Percentiles rank a stretch among this genome's conserved stretches.
Conservation (phyloP, 2,113 vertebrate species). For the Promerops cafer region DNA sequence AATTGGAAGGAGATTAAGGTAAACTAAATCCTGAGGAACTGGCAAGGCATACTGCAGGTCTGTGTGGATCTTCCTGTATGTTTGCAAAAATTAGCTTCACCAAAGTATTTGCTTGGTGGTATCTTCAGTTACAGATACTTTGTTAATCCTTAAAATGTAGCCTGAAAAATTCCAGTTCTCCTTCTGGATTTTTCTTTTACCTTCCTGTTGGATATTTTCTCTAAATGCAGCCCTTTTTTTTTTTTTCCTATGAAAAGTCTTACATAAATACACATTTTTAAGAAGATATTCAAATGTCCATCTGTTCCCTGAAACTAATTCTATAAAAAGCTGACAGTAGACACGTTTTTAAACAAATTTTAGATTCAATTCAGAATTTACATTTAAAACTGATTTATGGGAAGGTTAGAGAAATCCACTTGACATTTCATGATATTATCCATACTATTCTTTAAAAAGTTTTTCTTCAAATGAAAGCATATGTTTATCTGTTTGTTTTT, state of each 20-base stretch:
- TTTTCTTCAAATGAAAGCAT: not conserved
- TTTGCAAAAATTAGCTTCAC: not conserved
- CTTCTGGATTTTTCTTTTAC: not conserved
- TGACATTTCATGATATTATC: not conserved
- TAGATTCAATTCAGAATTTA: not conserved
- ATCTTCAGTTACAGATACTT: not conserved
- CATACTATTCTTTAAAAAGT: not conserved
- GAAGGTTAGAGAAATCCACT: not conserved
- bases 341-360: not conserved
- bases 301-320: slow-evolving; percentile 11
- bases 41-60: not conserved
- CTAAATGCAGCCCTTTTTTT: not conserved
- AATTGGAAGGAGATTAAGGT: not conserved
- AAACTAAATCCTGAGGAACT: not conserved
- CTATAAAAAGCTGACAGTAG: not conserved
- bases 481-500: not conserved
- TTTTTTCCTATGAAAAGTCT: not conserved
- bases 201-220: not conserved
- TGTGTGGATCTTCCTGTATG: not conserved
- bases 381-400: not conserved
- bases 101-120: not conserved
- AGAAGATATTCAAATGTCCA: slow-evolving; percentile 16
- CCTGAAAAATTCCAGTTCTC: not conserved
- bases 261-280: not conserved
- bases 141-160: not conserved